Conservation (phyloP, 2,888 invertebrate species). For the Caenorhabditis sp. region DNA sequence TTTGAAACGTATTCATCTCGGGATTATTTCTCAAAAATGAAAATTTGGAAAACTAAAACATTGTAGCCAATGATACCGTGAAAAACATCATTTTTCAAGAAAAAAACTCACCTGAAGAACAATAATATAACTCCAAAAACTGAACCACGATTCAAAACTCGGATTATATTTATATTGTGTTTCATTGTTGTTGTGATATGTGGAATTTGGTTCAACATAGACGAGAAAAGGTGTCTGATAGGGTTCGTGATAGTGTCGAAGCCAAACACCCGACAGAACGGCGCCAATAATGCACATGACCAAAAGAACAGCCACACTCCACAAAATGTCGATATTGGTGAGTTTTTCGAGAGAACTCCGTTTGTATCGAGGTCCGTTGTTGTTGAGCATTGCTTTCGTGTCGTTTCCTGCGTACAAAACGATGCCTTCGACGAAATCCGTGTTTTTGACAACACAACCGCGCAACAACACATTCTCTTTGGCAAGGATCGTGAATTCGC, state of each 20-base stretch:
- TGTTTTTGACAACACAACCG: conserved; percentile 93
- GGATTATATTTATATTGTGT: conserved; percentile 35
- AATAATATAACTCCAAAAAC: conserved; percentile 94
- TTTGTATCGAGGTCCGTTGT: conserved; percentile 91
- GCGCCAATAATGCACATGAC: conserved; percentile 89
- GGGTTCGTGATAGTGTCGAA: conserved; percentile 33
- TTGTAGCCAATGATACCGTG: too few relatives aligned
- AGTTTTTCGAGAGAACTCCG: conserved; percentile 52
- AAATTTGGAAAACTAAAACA: too few relatives aligned
- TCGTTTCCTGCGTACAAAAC: conserved; percentile 91
- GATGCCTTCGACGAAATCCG: conserved; percentile 93
- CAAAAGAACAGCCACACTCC: conserved; percentile 79
- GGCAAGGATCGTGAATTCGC: conserved; percentile 46
- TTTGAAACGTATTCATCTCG: too few relatives aligned
- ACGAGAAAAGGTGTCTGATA: conserved; percentile 45
- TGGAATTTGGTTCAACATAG: conserved; percentile 24
- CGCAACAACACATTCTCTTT: conserved; percentile 86
- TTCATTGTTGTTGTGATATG: conserved; percentile 25
- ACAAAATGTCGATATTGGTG: conserved; percentile 75
- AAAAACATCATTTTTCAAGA: too few relatives aligned
- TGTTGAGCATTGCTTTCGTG: conserved; percentile 96
- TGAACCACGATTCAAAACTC: conserved; percentile 80
- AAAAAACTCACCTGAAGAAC: conserved; percentile 86
- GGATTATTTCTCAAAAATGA: too few relatives aligned
- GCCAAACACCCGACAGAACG: conserved; percentile 75